Evolutionary conservation across 2,888 invertebrate genomes (phyloP), one percentile per base, ranked within the genome.

Genomic region (Eupithecia centaureata): DNA sequence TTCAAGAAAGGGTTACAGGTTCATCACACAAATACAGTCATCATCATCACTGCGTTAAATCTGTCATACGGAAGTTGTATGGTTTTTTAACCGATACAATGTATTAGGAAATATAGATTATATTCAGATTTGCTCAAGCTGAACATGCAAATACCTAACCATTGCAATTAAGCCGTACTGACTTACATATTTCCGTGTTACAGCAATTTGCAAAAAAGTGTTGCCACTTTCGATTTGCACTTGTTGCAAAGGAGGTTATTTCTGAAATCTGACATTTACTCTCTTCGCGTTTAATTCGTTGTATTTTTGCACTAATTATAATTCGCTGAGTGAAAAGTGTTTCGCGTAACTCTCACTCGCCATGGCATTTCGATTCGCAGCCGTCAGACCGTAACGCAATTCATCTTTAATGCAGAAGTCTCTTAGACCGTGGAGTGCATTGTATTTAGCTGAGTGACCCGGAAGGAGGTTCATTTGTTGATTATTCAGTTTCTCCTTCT

Each of bases 271-370:
- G 38, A 32, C 51, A 42, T 63, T 65, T 60, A 63, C 65, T 64
- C 68, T 67, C 57, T 58, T 68, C 67, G 65, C 63, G 27, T 32
- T 56, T 58, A 68, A 70, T 65, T 63, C 38, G 47, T 22, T 60
- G 65, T 57, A 56, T 58, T 66, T 70, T 47, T 67, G 67, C 72
- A 70, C 72, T 76, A 77, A 79, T 77, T 76, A 74, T 35, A 64
- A 73, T 75, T 60, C 62, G 65, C 65, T 59, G 61, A 76, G 77
- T 76, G 79, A 79, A 82, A 77, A 76, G 69, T 80, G 68, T 77
- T 76, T 74, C 65, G 71, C 76, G 61, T 61, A 73, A 76, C 76
- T 76, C 75, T 76, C 79, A 79, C 80, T 70, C 56, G 67, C 61
- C 71, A 65, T 75, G 65, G 58, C 71, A 72, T 70, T 65, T 61